Base-by-base conservation (phyloP, 1,140 invertebrate species). In the Drosophila fuyamai region DNA sequence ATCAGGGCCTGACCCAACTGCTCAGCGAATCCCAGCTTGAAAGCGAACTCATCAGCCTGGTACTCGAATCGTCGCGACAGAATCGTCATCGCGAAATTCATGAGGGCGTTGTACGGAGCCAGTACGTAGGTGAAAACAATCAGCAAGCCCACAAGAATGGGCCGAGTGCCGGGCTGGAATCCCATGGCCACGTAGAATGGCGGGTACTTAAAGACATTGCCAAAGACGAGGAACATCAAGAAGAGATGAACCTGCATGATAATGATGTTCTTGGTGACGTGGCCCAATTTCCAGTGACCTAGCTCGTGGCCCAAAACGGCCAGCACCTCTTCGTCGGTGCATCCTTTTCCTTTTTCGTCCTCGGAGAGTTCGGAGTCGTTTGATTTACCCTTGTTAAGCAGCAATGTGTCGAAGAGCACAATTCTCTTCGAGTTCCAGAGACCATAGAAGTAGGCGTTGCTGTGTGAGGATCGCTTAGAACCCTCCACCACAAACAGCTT, bases 401-500 rank as follows among this genome's bases (percentile, higher is more conserved):
- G 92, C 36, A 99, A 93, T 5, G 99, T 99, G 93, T 99, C 99
- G 93, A 98, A 99, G 4, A 99, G 93, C n/a, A 99, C 99, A 92
- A 99, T 99, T 63, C 98, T 94, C 91, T 99, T 99, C 51, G 98
- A 96, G 82, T 99, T 99, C 94, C 97, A 98, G 76, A 99, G 96
- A 4, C 99, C 99, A 93, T 98, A 99, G 86, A 99, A 97, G 92
- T 99, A 99, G 10, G 98, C 98, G 95, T 99, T 99, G 83, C 97
- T 98, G 88, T 99, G 98, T 1, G 97, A 96, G 9, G 98, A 99
- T 66, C 98, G 93, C 92, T 98, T 99, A 0, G 98, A 99, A 38
- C 98, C 98, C 94, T 99, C 98, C 9, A 99, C 98, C 70, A 99
- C 97, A 93, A 97, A 99, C 14, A 99, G 93, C 93, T 99, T 98